Conservation (phyloP, 2,888 invertebrate genomes). For the Aphodius sticticus region DNA sequence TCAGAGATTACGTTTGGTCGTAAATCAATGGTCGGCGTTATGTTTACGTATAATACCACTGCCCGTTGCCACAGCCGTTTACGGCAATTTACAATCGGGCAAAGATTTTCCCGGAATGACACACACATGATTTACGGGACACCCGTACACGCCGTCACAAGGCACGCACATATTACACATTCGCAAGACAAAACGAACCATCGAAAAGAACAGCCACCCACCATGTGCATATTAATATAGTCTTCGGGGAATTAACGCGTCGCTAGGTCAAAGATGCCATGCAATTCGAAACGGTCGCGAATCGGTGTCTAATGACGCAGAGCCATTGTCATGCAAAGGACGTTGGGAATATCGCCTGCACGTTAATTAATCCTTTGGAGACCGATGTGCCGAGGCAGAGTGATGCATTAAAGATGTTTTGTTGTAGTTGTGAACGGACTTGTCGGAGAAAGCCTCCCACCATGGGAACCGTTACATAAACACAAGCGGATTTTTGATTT, state of each 20-base stretch:
- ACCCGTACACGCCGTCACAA: no score
- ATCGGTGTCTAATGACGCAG: neutral
- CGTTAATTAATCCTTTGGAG: neutral
- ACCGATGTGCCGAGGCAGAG: neutral
- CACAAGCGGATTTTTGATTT: no score
- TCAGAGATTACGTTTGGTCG: no score
- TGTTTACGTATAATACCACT: no score
- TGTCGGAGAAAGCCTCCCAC: no score
- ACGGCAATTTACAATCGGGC: no score
- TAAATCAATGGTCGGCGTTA: no score
- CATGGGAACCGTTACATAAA: no score
- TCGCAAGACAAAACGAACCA: neutral
- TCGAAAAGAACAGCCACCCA: neutral
- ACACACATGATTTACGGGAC: neutral
- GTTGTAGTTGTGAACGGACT: no score
- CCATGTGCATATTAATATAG: neutral
- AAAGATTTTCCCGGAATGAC: no score
- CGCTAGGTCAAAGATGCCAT: neutral
- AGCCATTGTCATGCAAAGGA: neutral
- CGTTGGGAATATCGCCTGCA: neutral
- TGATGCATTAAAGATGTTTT: no score
- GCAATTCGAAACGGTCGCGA: neutral
- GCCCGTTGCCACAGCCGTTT: no score
- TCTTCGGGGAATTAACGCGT: neutral
- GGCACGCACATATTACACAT: neutral